Base-by-base conservation (phyloP, 2,888 invertebrate species). In the Synanthedon andrenaeformis region DNA sequence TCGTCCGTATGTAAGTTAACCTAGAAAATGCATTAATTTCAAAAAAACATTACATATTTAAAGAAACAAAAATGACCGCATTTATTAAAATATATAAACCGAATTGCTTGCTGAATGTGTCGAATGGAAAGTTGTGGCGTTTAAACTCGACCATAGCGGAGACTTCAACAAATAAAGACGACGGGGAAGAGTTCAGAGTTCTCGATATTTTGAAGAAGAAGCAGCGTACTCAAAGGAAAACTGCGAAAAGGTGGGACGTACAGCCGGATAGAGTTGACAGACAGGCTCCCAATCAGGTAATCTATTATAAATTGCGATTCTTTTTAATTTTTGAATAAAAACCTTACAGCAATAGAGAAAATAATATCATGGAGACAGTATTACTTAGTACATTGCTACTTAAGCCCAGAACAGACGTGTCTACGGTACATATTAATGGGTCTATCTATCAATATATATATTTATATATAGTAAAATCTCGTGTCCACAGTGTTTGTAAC, bases 181-280 rank as follows among this genome's bases (percentile, higher is more conserved):
- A 56, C 19, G 88, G 88, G 54, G 88, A 89, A 55, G 89, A 89
- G 52, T 90, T 90, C 61, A 67, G 89, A 50, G 88, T 89, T 2
- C 70, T 90, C 1, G 88, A 89, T 73, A 82, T 90, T 59, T 69
- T 79, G 59, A 83, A 85, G 62, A 84, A 81, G 56, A 76, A 69
- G 53, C 71, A 76, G 1, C 64, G 69, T 55, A 55, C 60, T 3
- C 78, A 81, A 53, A 68, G 64, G 13, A 77, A 62, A 65, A 60
- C 67, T 0, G 48, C 61, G 4, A 72, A 74, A 2, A 74, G 72
- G 51, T 49, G 70, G 8, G 82, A 84, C 54, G 63, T 87, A 49
- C 84, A 82, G 56, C 86, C 87, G 1, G 85, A 87, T 49, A 78
- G 88, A 57, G 75, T 80, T 13, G 82, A 83, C 28, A 76, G 79